Conservation (phyloP, 2,113 vertebrate genomes). For the Peromyscus polionotus region DNA sequence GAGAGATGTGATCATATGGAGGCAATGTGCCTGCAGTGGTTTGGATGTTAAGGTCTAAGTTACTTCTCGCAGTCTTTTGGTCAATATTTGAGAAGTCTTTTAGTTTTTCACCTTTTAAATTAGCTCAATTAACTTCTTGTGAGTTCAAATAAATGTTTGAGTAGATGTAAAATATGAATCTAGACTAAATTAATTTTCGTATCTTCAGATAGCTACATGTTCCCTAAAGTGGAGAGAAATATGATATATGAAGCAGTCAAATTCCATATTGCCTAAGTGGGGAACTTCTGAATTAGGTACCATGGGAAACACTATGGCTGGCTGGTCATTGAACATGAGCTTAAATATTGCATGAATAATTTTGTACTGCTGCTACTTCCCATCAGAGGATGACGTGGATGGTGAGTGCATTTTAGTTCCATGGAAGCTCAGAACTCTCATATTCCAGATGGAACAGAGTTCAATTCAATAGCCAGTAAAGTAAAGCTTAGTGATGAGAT, state of each 20-base stretch:
- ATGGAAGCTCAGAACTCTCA: conserved; percentile 44
- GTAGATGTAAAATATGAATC: conserved; percentile 71
- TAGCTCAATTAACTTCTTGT: conserved; percentile 80
- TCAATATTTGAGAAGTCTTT: conserved; percentile 78
- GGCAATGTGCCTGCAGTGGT: conserved; percentile 38
- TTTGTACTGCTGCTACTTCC: not conserved
- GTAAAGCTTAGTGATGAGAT: conserved; percentile 34
- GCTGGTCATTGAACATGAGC: conserved; percentile 17
- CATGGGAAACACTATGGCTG: not conserved
- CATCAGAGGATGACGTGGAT: conserved; percentile 4
- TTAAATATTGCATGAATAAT: conserved; percentile 46
- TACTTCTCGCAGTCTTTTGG: conserved; percentile 56
- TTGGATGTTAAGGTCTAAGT: conserved; percentile 65
- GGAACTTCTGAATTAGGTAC: conserved; percentile 50
- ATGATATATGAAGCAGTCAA: not conserved
- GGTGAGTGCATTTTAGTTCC: conserved; percentile 29
- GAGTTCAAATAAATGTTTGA: conserved; percentile 78
- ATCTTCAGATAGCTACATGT: conserved; percentile 53
- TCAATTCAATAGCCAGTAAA: conserved; percentile 44
- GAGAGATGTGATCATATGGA: conserved; percentile 57
- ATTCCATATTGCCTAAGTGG: not conserved
- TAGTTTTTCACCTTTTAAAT: conserved; percentile 79
- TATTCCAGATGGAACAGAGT: not conserved
- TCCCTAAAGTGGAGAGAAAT: conserved; percentile 45
- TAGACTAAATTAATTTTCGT: conserved; percentile 70